These are phyloP conservation scores for Geothlypis trichas DNA, from an alignment of 2,113 vertebrate species.

Conservation along the genomic window DNA sequence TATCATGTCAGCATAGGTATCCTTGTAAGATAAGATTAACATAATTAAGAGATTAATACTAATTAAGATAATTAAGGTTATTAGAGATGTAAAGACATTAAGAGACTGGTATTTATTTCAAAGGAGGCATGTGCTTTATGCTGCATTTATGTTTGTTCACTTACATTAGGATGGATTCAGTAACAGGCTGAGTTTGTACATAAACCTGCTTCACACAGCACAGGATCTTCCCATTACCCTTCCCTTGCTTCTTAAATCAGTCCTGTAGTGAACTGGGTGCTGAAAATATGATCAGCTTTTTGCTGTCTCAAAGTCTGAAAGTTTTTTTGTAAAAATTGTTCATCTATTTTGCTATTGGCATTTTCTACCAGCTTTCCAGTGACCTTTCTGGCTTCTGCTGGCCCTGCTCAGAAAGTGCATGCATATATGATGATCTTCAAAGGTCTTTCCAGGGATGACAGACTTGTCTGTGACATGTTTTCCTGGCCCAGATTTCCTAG, in stretches of 20 bases:
- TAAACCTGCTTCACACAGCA: background rate
- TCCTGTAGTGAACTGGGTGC: background rate
- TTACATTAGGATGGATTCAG: background rate
- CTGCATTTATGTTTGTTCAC: background rate
- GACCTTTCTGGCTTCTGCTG: background rate
- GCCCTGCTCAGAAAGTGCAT: background rate
- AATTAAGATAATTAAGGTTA: background rate
- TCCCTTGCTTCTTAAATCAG: background rate
- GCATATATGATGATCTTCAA: background rate
- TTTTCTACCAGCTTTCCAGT: background rate
- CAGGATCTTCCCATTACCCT: background rate
- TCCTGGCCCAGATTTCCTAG: background rate
- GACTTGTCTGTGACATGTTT: background rate
- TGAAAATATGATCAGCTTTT: background rate
- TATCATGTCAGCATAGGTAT: background rate
- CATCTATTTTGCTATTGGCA: background rate
- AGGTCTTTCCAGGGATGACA: background rate
- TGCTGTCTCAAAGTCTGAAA: background rate
- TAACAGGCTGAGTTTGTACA: background rate
- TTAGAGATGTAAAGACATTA: background rate
- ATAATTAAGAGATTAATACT: background rate
- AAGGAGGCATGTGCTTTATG: background rate
- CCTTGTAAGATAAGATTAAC: background rate
- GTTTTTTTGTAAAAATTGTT: background rate
- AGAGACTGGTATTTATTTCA: background rate